Evolutionary conservation across 2,113 vertebrate genomes (phyloP), one percentile per base, ranked within the genome.

Genomic region (Alligator mississippiensis): DNA sequence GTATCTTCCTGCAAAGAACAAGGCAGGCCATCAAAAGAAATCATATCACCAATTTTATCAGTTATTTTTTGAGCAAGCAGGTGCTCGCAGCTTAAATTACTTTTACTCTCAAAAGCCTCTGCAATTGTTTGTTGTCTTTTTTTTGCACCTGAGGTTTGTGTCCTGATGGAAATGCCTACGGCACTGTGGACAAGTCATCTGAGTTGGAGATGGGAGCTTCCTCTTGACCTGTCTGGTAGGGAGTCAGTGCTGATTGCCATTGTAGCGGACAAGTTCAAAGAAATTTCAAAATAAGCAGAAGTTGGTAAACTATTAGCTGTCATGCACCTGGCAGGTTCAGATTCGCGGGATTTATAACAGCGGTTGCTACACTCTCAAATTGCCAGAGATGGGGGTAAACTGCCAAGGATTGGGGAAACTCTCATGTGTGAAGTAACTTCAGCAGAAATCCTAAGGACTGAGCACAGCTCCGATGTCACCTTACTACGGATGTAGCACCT

Each of bases 181-280:
- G n/a, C 59, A 60, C 78, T 30, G 1, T 19, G 63, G 68, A 59
- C 70, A 54, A 84, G 85, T 94, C 91, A 66, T 91, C 74, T 78
- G 87, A 92, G 77, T 80, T 76, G 28, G 66, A 89, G 79, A 87
- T 64, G 5, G 64, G 93, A 86, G 82, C 82, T 94, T 87, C 55
- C 87, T 96, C 84, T 92, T 92, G 94, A 94, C 90, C 93, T 83
- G 38, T 86, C 92, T 60, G 88, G 90, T 25, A 91, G 63, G 94
- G 95, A 94, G 59, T 84, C 62, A 66, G 85, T 21, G 74, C 63
- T 96, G 92, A 95, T 76, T 84, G 34, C 92, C 89, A 81, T 82
- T 77, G 72, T 68, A 60, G 82, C 95, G 94, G 93, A 91, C 83
- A 95, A 92, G 76, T 54, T 95, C 95, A 95, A 85, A 79, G 91